Base-by-base conservation (phyloP, 2,888 invertebrate genomes). In the Julus scanicus region DNA sequence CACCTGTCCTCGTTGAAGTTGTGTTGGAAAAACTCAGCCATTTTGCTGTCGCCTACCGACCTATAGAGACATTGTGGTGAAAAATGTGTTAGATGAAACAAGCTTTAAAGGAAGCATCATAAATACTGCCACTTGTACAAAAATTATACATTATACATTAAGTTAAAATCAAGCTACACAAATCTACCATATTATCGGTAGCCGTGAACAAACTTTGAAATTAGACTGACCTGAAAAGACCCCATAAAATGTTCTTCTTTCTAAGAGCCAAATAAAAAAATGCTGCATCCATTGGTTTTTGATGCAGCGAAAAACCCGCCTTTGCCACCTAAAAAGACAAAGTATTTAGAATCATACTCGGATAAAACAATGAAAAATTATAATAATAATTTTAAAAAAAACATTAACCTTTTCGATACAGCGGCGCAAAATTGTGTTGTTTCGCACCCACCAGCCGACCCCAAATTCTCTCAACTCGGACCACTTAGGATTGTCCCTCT, bases 261-360 rank as follows among this genome's bases (percentile, higher is more conserved):
- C 96, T 98, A 97, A 99, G 97, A 1, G 99, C 99, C 90, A 99
- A 93, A 92, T 99, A 99, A 92, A 97, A 99, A 2, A 99, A 94
- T 0, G 99, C 98, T 0, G 99, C 98, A 92, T 99, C 99, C 93
- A 99, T 94, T 0, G 99, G 99, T 91, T 99, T 98, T 91, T 98
- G 97, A 88, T 96, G 96, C 4, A 94, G 93, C 93, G 97, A 97
- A 93, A 97, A 99, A 0, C 99, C 95, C 0, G 97, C 95, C 92
- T 99, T 98, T 0, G 99, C 99, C 48, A 99, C 92, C 93, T 94
- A 90, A 39, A 91, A 80, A 8, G 29, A 20, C 15, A 80, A 80
- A 48, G 29, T 86, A 44, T 48, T 40, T 11, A 1, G 9, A 84
- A 84, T 29, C 11, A 29, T 71, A 71, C 29, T 71, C 15, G 1